Base-by-base conservation (phyloP, 2,113 vertebrate species). In the Tursiops truncatus region DNA sequence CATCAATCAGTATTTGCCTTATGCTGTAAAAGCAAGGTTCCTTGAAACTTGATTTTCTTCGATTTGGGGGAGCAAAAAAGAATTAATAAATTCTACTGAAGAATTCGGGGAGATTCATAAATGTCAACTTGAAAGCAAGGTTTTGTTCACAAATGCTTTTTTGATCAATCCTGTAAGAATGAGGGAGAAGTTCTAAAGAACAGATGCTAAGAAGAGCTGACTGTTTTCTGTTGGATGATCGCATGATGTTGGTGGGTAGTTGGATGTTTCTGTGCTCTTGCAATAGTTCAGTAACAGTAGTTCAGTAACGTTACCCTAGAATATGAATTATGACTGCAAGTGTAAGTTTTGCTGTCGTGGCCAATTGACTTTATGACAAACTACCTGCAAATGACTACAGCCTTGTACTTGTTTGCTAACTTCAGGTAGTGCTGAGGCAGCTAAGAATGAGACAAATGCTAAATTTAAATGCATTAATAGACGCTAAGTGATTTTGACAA, bases 391-490 rank as follows among this genome's bases (percentile, higher is more conserved):
- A 23, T 68, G 38, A 70, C 41, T 58, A 2, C 0, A 68, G 14
- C 18, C 28, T 70, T 62, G 23, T 47, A 4, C 86, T 94, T 91
- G 31, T 94, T 47, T 79, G 41, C 80, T 96, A 50, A 56, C 36
- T 89, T 89, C 80, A 94, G 56, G 87, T 96, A 63, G 38, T 94
- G 70, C 31, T 84, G 33, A 67, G 36, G 41, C 91, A 89, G 81
- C 90, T 50, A 13, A 68, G 58, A 90, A 70, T 23, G 33, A 93
- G 58, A 86, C 28, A 38, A 4, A 76, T 44, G 62, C n/a, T 80
- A 80, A 86, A 89, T 96, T 73, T 95, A 93, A 94, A 68, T 89
- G 44, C 38, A 93, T 8, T 70, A 86, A 60, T 74, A 90, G 79
- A 76, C 94, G 96, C 81, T 71, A 47, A 88, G 67, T 9, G 17